Percentiles rank a stretch among this genome's conserved stretches.
These are phyloP conservation scores for Oreochromis aureus DNA, from an alignment of 2,113 vertebrate species.

Conservation along the genomic window DNA sequence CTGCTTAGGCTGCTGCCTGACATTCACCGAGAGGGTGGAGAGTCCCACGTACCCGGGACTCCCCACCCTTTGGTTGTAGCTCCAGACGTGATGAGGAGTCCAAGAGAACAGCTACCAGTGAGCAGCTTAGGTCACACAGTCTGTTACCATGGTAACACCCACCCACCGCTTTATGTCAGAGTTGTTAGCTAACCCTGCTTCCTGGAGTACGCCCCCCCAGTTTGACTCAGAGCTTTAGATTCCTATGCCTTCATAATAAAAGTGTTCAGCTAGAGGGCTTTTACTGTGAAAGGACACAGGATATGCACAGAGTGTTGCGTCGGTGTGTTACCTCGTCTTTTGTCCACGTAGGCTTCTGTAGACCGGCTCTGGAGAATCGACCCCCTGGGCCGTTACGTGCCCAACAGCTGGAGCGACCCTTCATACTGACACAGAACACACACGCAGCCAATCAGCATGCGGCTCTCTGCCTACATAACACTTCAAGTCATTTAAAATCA, in stretches of 20 bases:
- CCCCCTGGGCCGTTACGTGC: not conserved
- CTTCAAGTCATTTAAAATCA: not conserved
- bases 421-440: not conserved
- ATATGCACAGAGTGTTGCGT: not conserved
- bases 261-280: not conserved
- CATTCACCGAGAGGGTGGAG: not conserved
- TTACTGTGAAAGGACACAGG: not conserved
- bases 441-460: not conserved
- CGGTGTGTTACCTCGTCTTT: conserved; percentile 29
- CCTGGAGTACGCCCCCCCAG: not conserved
- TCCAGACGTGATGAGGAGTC: not conserved
- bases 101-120: not conserved
- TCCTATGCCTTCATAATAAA: not conserved
- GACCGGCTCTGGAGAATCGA: not conserved
- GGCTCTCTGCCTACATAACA: not conserved
- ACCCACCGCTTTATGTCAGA: not conserved
- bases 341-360: conserved; percentile 26
- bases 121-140: not conserved
- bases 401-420: not conserved
- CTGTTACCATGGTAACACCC: not conserved
- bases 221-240: not conserved
- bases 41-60: not conserved
- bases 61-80: not conserved
- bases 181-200: not conserved
- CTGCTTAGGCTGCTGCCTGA: not conserved